A percentile compares a stretch with the other conserved stretches of the same genome.
Evolutionary conservation across 2,888 invertebrate species (phyloP).

Genomic region (Boloria selene): DNA sequence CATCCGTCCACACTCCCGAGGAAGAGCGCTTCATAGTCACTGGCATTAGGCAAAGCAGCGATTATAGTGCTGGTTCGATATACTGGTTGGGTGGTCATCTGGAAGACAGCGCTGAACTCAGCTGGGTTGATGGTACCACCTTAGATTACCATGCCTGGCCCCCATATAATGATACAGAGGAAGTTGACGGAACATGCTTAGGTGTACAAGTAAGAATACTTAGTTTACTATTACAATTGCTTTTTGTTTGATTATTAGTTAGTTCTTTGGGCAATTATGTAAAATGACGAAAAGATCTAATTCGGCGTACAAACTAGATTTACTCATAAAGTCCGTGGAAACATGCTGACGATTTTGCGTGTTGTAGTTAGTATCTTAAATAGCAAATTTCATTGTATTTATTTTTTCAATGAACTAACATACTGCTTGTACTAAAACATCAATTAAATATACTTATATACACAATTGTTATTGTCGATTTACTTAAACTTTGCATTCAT

Average conservation of each 20-base stretch:
- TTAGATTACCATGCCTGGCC: conserved; percentile 85
- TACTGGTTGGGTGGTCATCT: conserved; percentile 88
- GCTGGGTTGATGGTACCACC: conserved; percentile 86
- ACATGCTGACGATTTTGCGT: too few species aligned
- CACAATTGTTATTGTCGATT: too few species aligned
- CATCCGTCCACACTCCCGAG: conserved; percentile 85
- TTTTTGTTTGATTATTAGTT: not conserved
- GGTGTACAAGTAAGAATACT: conserved; percentile 63
- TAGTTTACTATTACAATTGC: not conserved
- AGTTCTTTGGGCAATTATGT: too few species aligned
- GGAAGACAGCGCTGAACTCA: conserved; percentile 47
- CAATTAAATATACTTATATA: too few species aligned
- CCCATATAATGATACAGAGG: conserved; percentile 78
- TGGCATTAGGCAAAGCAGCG: conserved; percentile 85
- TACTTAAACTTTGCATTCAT: too few species aligned
- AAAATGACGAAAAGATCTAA: too few species aligned
- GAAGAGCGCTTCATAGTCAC: conserved; percentile 87
- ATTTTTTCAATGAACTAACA: too few species aligned
- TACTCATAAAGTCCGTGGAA: too few species aligned
- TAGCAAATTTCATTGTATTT: too few species aligned
- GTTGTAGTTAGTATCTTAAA: too few species aligned
- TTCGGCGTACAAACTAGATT: too few species aligned
- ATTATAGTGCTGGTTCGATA: conserved; percentile 87
- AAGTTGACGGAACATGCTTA: conserved; percentile 62
- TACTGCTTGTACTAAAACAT: too few species aligned